A percentile compares a stretch with the other conserved stretches of the same genome.
Evolutionary conservation across 2,113 vertebrate species (phyloP).

Genomic region (Uropsilus gracilis): DNA sequence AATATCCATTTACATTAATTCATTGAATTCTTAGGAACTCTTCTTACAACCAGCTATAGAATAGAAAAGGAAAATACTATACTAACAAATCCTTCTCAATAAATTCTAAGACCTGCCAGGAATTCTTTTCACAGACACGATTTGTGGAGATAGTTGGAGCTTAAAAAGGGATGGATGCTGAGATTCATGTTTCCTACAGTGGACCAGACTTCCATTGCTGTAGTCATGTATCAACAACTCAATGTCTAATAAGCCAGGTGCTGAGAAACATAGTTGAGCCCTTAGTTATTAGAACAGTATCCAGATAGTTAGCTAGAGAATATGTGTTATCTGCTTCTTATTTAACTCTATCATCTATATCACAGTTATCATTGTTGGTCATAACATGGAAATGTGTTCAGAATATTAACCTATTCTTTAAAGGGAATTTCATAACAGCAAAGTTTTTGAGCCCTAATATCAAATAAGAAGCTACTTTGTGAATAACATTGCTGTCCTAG

Average conservation of each 20-base stretch:
- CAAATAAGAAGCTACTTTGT: neutral
- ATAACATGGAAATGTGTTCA: neutral
- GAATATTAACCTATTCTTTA: neutral
- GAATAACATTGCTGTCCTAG: neutral
- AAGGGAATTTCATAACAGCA: neutral
- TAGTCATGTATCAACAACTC: neutral
- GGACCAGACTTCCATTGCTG: neutral
- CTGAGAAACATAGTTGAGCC: neutral
- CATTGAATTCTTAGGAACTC: neutral
- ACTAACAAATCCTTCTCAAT: neutral
- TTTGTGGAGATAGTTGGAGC: neutral
- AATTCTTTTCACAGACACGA: neutral
- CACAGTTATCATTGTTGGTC: neutral
- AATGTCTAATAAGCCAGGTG: neutral
- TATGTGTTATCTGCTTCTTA: neutral
- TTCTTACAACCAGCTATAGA: fast-evolving
- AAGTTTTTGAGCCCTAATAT: neutral
- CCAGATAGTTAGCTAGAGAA: neutral
- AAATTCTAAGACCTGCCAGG: neutral
- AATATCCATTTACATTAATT: neutral
- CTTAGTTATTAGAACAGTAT: neutral
- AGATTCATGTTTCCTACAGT: neutral
- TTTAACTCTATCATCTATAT: neutral
- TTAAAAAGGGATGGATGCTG: neutral
- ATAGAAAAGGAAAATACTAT: neutral